phyloP scores from a whole-genome alignment of 2,797 vertebrate genomes.

The Oreonectes daqikongensis region DNA sequence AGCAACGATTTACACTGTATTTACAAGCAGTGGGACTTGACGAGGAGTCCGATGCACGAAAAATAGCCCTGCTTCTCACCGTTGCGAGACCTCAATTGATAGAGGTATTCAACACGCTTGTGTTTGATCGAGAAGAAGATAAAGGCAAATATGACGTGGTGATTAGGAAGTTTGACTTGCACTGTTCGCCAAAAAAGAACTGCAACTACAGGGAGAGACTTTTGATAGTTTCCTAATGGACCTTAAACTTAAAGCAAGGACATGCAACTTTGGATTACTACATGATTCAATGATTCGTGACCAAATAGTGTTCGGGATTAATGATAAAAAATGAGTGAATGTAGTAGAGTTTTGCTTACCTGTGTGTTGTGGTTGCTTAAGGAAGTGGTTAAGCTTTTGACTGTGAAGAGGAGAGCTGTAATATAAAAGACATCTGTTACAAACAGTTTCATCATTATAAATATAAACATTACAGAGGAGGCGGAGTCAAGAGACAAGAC shows the following conservation, averaged over 20 bases:
- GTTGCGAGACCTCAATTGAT: not conserved
- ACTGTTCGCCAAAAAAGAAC: constrained; percentile 50
- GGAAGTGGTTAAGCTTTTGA: no score
- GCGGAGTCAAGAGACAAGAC: no score
- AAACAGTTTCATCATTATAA: no score
- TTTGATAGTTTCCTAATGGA: constrained; percentile 43
- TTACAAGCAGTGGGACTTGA: constrained; percentile 23
- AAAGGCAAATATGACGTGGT: constrained; percentile 1
- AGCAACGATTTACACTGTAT: constrained; percentile 39
- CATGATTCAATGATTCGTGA: constrained; percentile 38
- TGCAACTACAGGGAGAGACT: constrained; percentile 21
- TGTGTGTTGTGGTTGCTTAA: no score
- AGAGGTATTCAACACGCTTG: constrained; percentile 41
- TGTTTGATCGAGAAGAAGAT: not conserved
- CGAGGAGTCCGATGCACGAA: no score
- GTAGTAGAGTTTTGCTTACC: no score
- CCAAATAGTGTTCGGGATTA: constrained; percentile 42
- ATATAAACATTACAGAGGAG: no score
- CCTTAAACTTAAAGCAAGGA: constrained; percentile 40
- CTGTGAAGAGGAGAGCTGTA: no score
- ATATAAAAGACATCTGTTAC: no score
- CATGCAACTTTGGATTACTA: constrained; percentile 36
- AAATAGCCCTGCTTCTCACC: not conserved
- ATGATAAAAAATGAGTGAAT: constrained; percentile 50
- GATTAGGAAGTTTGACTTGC: constrained; percentile 34